Percentiles rank a stretch among this genome's conserved stretches.
These are phyloP conservation scores for Drosophila navojoa DNA, from an alignment of 1,140 invertebrate species.

Conservation along the genomic window DNA sequence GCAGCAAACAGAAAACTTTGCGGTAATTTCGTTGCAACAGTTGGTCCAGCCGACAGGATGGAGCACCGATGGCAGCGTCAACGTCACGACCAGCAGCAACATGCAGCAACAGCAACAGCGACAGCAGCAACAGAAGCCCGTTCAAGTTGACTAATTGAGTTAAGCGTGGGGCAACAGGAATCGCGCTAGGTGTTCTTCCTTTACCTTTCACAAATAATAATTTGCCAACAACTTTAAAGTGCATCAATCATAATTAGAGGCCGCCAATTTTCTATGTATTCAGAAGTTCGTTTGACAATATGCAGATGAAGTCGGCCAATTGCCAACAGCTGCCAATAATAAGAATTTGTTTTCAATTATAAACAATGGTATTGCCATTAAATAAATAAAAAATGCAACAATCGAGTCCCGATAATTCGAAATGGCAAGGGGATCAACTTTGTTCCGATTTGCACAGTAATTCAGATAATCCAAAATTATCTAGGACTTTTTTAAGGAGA, in stretches of 20 bases:
- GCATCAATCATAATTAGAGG: constrained; percentile 79
- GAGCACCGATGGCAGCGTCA: constrained; percentile 55
- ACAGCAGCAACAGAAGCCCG: constrained; percentile 40
- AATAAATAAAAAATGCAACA: too few relatives aligned
- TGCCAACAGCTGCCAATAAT: constrained; percentile 21
- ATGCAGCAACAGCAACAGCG: neutral
- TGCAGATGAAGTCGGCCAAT: constrained; percentile 35
- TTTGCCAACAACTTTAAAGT: constrained; percentile 81
- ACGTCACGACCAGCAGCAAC: constrained; percentile 34
- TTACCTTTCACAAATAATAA: constrained; percentile 71
- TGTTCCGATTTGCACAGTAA: too few relatives aligned
- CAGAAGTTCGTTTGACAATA: constrained; percentile 4
- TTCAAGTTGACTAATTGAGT: constrained; percentile 77
- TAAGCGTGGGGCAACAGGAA: constrained; percentile 51
- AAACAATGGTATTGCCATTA: too few relatives aligned
- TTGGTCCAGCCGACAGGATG: constrained; percentile 59
- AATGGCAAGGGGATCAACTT: too few relatives aligned
- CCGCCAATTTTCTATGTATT: constrained; percentile 53
- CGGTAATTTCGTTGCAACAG: constrained; percentile 80
- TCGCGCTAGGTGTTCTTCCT: constrained; percentile 10
- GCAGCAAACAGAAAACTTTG: constrained; percentile 82
- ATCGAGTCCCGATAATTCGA: too few relatives aligned
- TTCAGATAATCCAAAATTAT: too few relatives aligned
- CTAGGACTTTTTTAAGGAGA: too few relatives aligned
- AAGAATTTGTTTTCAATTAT: too few relatives aligned